These are phyloP conservation scores for Venustoraphidia nigricollis DNA, from an alignment of 2,888 invertebrate species.

Conservation along the genomic window DNA sequence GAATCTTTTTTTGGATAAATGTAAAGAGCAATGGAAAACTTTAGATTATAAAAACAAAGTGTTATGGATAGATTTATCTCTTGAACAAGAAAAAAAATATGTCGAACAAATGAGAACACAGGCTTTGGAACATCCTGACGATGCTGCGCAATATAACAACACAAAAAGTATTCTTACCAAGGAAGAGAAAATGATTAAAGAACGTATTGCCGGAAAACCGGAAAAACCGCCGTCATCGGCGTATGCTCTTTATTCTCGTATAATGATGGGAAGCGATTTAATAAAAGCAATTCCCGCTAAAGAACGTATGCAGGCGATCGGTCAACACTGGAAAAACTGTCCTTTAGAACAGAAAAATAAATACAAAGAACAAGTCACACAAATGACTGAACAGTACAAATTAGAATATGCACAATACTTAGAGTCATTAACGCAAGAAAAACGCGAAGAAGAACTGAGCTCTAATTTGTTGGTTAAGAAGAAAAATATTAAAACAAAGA, in stretches of 20 bases:
- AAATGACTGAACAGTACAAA: conserved; percentile 30
- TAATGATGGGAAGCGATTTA: conserved; percentile 28
- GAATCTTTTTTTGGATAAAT: conserved; percentile 23
- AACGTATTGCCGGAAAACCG: conserved; percentile 34
- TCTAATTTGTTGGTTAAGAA: conserved; percentile 22
- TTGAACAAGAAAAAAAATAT: conserved; percentile 26
- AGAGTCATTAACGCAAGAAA: conserved; percentile 30
- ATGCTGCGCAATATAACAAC: conserved; percentile 15
- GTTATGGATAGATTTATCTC: conserved; percentile 32
- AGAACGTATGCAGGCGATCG: conserved; percentile 31
- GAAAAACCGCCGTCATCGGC: conserved; percentile 35
- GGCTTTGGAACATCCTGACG: conserved; percentile 23
- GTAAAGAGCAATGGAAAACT: conserved; percentile 29
- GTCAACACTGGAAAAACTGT: conserved; percentile 32
- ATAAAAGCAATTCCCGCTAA: conserved; percentile 28
- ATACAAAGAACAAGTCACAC: conserved; percentile 26
- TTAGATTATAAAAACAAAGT: conserved; percentile 32
- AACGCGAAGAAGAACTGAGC: conserved; percentile 26
- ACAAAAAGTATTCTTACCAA: conserved; percentile 29
- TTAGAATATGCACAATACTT: conserved; percentile 30
- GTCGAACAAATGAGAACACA: conserved; percentile 23
- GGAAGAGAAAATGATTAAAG: conserved; percentile 31
- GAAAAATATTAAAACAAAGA: not conserved
- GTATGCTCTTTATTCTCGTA: conserved; percentile 32
- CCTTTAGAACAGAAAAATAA: conserved; percentile 27